Evolutionary conservation across 2,888 invertebrate genomes (phyloP).

Genomic region (Apamea monoglypha): DNA sequence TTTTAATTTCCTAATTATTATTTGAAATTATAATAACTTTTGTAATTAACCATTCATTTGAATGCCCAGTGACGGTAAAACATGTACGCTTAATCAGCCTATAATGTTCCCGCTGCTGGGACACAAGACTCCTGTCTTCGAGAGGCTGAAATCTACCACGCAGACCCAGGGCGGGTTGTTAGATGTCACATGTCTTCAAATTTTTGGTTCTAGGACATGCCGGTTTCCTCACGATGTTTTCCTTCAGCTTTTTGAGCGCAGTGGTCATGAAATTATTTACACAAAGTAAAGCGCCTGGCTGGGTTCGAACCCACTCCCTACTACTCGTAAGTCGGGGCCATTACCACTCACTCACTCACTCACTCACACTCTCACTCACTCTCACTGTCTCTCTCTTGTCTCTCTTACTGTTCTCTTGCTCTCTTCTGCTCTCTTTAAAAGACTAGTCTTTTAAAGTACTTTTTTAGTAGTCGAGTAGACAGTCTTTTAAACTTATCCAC

Average conservation of each 20-base stretch:
- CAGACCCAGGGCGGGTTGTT: neutral
- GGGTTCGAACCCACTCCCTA: neutral
- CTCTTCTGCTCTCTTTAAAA: too few relatives aligned
- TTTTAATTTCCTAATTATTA: neutral
- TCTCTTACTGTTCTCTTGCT: too few relatives aligned
- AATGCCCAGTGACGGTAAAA: neutral
- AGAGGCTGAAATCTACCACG: neutral
- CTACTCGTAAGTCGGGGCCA: neutral
- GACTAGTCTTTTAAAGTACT: too few relatives aligned
- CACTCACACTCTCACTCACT: too few relatives aligned
- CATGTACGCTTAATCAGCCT: neutral
- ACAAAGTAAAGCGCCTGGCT: neutral
- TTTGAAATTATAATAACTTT: neutral
- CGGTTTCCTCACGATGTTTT: neutral
- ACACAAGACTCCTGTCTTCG: neutral
- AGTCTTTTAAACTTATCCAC: too few relatives aligned
- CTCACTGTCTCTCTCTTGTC: too few relatives aligned
- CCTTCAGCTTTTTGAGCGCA: neutral
- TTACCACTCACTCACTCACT: too few relatives aligned
- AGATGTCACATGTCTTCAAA: neutral
- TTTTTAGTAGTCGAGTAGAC: too few relatives aligned
- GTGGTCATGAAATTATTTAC: neutral
- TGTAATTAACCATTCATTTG: too few relatives aligned
- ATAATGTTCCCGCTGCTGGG: neutral
- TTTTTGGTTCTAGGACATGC: neutral